Evolutionary conservation across 2,888 invertebrate species (phyloP).

Genomic region (Bedellia somnulentella): DNA sequence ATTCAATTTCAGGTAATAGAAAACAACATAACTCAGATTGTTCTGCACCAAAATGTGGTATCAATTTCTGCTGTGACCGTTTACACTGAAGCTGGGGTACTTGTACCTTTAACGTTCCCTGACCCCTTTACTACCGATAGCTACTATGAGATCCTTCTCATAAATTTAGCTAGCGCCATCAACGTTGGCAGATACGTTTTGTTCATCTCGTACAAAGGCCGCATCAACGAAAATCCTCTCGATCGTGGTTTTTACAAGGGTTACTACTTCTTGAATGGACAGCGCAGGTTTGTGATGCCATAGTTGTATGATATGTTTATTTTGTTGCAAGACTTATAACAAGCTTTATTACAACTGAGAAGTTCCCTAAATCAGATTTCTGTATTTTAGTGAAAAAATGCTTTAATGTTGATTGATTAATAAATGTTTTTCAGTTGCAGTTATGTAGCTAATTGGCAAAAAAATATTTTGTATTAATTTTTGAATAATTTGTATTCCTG

Average conservation of each 20-base stretch:
- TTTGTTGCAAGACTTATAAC: no score
- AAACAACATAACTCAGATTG: conserved; percentile 27
- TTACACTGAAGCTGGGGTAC: conserved; percentile 12
- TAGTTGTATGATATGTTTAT: no score
- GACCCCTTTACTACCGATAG: conserved; percentile 24
- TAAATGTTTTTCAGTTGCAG: no score
- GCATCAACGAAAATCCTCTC: conserved; percentile 34
- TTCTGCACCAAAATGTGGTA: conserved; percentile 40
- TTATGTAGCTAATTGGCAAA: no score
- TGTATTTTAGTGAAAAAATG: no score
- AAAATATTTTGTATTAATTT: no score
- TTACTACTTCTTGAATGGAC: conserved; percentile 27
- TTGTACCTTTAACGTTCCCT: conserved; percentile 21
- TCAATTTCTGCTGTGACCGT: conserved; percentile 24
- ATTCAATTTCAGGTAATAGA: conserved; percentile 27
- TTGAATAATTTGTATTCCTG: no score
- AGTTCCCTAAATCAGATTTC: no score
- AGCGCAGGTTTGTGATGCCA: no score
- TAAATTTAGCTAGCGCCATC: conserved; percentile 26
- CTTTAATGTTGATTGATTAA: no score
- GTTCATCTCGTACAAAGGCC: conserved; percentile 24
- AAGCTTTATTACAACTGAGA: no score
- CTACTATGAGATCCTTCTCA: conserved; percentile 30
- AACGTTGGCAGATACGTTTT: conserved; percentile 28
- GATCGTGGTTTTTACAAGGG: conserved; percentile 50